Base-by-base conservation (phyloP, 2,113 vertebrate genomes). In the Zosterops pallidus region DNA sequence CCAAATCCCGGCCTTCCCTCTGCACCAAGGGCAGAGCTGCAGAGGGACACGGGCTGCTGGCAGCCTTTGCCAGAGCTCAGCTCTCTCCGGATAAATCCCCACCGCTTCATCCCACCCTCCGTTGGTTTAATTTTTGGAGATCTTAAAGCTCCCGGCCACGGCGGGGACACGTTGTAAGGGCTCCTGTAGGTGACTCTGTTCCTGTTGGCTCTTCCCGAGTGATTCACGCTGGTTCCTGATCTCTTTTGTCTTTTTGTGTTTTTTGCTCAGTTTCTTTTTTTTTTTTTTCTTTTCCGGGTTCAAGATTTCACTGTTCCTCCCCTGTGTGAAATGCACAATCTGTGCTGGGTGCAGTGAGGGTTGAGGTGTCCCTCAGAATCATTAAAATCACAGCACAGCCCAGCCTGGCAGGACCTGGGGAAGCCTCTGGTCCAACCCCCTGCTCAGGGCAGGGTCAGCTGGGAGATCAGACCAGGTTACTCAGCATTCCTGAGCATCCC, bases 381-480 rank as follows among this genome's bases (percentile, higher is more conserved):
- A 16, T 49, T 80, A 44, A 78, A 89, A 92, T 47, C 64, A 2
- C 56, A 10, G 72, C 63, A 9, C 31, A 59, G 15, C 24, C 1
- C 3, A 60, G 83, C 9, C 20, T 50, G 69, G 71, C 89, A 28
- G 60, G 59, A 67, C 79, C 64, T 80, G 0, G 1, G 79, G 71
- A 55, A 72, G 75, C 9, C 63, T 91, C 33, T 56, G 4, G 37
- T 67, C 85, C 89, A 88, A 13, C 3, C 71, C 72, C 14, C 18
- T 39, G 90, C 89, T 92, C 59, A 1, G 21, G 65, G 84, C 89
- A 31, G 94, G 92, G 53, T 78, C 94, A 86, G 90, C 90, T 80
- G 79, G n/a, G 60, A 93, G 89, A 70, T 53, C 76, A 75, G 86
- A 74, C 89, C 89, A 47, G 95, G 96, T 97, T 97, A 96, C 91